Evolutionary conservation across 2,797 vertebrate species (phyloP).

Genomic region (Clamator glandarius): DNA sequence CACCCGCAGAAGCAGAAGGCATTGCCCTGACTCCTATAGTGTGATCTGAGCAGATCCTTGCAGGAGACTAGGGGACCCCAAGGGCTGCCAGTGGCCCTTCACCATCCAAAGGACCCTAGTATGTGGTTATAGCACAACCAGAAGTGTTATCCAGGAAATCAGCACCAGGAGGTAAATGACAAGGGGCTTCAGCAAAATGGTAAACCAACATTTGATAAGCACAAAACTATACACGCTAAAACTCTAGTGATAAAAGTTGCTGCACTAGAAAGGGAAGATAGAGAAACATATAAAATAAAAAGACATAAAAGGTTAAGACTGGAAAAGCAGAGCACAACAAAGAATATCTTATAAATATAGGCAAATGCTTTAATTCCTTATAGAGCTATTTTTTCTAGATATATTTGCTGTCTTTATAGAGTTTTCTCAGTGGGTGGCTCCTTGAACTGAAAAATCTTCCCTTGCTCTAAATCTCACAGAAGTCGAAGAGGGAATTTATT

Average conservation of each 20-base stretch:
- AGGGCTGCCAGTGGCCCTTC: background rate
- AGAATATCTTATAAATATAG: background rate
- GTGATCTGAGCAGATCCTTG: fast-evolving
- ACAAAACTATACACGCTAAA: background rate
- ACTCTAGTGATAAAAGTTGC: background rate
- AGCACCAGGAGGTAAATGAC: background rate
- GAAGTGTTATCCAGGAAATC: background rate
- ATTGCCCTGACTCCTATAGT: background rate
- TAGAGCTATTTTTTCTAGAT: background rate
- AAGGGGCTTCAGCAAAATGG: background rate
- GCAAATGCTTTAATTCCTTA: background rate
- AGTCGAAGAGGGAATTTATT: background rate
- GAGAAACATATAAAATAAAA: fast-evolving
- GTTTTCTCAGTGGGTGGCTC: background rate
- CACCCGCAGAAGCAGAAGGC: background rate
- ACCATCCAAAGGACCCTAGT: background rate
- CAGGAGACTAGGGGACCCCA: background rate
- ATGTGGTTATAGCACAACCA: fast-evolving
- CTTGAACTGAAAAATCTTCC: background rate
- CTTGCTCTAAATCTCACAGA: background rate
- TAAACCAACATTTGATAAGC: fast-evolving
- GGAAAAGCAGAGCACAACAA: background rate
- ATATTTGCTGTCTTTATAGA: background rate
- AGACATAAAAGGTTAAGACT: background rate
- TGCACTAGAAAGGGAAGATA: background rate